Percentiles rank a stretch among this genome's conserved stretches.
Conservation (phyloP, 2,888 invertebrate genomes). For the Apantesis nais region DNA sequence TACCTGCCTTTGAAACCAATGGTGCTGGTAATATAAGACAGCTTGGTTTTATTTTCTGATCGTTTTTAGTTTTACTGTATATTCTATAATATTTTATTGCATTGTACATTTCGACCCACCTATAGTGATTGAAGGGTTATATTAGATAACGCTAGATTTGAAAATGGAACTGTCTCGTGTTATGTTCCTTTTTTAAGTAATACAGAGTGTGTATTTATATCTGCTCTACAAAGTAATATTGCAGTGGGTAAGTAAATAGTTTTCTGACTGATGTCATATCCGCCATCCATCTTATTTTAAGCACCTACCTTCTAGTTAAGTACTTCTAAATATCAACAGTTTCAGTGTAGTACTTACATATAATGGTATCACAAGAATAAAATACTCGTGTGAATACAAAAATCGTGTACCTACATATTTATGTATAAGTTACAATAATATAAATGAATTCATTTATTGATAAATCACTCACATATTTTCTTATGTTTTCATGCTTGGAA, state of each 20-base stretch:
- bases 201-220: background rate
- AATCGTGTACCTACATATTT: background rate
- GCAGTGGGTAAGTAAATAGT: background rate
- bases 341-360: background rate
- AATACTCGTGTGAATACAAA: too few relatives aligned
- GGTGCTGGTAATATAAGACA: background rate
- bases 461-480: too few relatives aligned
- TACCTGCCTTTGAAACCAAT: conserved; percentile 2
- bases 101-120: background rate
- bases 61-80: background rate
- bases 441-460: conserved; percentile 52
- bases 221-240: background rate
- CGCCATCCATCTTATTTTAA: background rate
- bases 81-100: background rate
- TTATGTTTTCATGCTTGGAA: conserved; percentile 64
- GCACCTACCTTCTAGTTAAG: background rate
- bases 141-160: background rate
- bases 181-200: background rate
- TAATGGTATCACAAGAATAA: too few relatives aligned
- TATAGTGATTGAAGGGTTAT: background rate
- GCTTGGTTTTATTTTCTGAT: background rate
- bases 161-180: background rate
- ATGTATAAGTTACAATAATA: conserved; percentile 9
- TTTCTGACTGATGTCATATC: background rate
- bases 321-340: background rate